Evolutionary conservation across 2,888 invertebrate species (phyloP).

Genomic region (Endotricha flammealis): DNA sequence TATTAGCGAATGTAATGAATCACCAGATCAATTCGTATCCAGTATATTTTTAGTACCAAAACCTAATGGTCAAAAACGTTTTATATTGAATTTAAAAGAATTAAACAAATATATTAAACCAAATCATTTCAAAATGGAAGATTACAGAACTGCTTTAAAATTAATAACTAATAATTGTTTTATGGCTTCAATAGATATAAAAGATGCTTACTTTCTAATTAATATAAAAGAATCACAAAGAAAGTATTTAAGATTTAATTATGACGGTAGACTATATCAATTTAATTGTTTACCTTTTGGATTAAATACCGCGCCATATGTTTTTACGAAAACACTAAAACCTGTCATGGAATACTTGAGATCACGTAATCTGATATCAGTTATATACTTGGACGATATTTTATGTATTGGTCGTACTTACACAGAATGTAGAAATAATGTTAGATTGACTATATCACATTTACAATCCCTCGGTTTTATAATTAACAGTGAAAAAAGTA

Average conservation of each 20-base stretch:
- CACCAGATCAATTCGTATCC: conserved; percentile 3
- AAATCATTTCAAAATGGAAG: conserved; percentile 16
- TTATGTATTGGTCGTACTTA: no score
- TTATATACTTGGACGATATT: no score
- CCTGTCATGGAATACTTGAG: conserved; percentile 8
- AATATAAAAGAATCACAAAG: no score
- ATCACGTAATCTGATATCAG: no score
- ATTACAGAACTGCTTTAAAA: conserved; percentile 9
- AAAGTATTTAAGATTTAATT: conserved; percentile 11
- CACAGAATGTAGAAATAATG: no score
- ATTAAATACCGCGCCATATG: conserved; percentile 10
- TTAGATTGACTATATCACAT: no score
- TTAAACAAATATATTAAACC: conserved; percentile 12
- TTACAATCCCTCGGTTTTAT: conserved; percentile 15
- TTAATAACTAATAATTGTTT: conserved; percentile 5
- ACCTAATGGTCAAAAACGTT: conserved; percentile 5
- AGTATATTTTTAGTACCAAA: conserved; percentile 6
- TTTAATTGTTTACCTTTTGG: conserved; percentile 15
- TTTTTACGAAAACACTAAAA: conserved; percentile 15
- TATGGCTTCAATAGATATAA: conserved; percentile 12
- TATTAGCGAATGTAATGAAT: neutral
- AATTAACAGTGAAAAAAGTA: conserved; percentile 14
- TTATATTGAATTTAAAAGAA: conserved; percentile 8
- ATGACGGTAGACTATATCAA: conserved; percentile 7
- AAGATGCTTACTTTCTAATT: conserved; percentile 13